Evolutionary conservation across 1,140 invertebrate genomes (phyloP).

Genomic region (Steinernema khuongi): DNA sequence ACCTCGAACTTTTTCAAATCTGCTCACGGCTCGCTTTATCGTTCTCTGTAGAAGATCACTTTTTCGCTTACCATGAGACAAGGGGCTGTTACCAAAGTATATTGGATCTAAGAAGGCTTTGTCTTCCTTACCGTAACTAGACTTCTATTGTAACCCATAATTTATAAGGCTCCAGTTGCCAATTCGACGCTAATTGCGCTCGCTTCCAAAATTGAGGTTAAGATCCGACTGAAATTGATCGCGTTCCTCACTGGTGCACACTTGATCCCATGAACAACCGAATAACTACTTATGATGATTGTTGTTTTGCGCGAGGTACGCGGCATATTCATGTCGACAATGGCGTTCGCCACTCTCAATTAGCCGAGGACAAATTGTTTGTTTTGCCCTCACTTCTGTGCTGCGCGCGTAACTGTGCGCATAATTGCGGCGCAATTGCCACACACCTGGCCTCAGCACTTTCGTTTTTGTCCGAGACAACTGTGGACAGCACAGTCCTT

Average conservation of each 20-base stretch:
- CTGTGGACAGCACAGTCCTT: background rate
- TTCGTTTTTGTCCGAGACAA: background rate
- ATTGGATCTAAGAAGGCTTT: too few relatives aligned
- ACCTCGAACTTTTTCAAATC: too few relatives aligned
- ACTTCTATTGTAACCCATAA: too few relatives aligned
- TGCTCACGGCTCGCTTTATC: too few relatives aligned
- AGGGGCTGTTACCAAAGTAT: too few relatives aligned
- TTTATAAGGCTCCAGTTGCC: too few relatives aligned
- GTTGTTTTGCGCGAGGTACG: background rate
- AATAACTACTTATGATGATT: background rate
- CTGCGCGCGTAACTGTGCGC: background rate
- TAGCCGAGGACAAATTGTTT: background rate
- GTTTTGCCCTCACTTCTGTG: background rate
- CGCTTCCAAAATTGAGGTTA: constrained; percentile 1
- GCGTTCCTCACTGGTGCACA: background rate
- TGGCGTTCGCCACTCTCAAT: constrained; percentile 10
- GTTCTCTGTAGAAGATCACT: too few relatives aligned
- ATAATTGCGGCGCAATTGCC: background rate
- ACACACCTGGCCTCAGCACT: background rate
- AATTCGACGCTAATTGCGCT: too few relatives aligned
- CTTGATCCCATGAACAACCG: background rate
- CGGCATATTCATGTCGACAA: background rate
- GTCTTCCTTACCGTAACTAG: too few relatives aligned
- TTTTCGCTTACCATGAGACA: too few relatives aligned
- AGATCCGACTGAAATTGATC: background rate